Evolutionary conservation across 2,797 vertebrate species (phyloP).

Genomic region (Loris lydekkerianus): DNA sequence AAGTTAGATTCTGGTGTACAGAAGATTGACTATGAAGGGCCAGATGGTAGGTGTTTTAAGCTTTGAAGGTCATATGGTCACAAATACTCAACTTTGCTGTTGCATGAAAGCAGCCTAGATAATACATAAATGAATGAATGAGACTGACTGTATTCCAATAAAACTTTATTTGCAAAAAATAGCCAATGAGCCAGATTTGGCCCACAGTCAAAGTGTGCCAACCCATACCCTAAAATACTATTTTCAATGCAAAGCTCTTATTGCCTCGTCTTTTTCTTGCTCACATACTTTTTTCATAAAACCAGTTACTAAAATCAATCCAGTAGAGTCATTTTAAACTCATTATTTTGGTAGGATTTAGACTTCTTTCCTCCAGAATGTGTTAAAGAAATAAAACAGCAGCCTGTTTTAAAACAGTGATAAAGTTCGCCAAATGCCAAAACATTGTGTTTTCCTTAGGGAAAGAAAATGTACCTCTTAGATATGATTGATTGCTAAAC

Average conservation of each 20-base stretch:
- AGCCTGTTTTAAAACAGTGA: slow-evolving; percentile 26
- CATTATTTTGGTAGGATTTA: slow-evolving; percentile 68
- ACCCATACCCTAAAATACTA: slow-evolving; percentile 52
- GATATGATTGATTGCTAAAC: slow-evolving; percentile 33
- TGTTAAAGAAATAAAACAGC: slow-evolving; percentile 67
- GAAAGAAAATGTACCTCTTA: slow-evolving; percentile 58
- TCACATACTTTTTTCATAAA: slow-evolving; percentile 63
- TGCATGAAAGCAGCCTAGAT: slow-evolving; percentile 54
- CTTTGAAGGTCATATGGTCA: slow-evolving; percentile 55
- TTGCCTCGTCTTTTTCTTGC: slow-evolving; percentile 62
- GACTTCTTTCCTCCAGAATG: slow-evolving; percentile 35
- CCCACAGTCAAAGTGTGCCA: slow-evolving; percentile 45
- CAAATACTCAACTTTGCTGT: slow-evolving; percentile 53
- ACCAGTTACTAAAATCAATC: slow-evolving; percentile 52
- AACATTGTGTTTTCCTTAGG: slow-evolving; percentile 33
- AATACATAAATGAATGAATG: slow-evolving; percentile 51
- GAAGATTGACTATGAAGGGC: slow-evolving; percentile 56
- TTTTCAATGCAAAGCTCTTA: slow-evolving; percentile 45
- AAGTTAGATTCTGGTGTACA: slow-evolving; percentile 51
- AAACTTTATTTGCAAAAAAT: slow-evolving; percentile 80
- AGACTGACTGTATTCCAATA: slow-evolving; percentile 69
- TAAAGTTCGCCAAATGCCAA: slow-evolving; percentile 57
- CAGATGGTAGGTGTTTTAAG: slow-evolving; percentile 66
- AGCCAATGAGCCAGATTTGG: slow-evolving; percentile 63
- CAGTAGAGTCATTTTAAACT: slow-evolving; percentile 57